Evolutionary conservation across 2,888 invertebrate species (phyloP).

Genomic region (Chouioia cunea): DNA sequence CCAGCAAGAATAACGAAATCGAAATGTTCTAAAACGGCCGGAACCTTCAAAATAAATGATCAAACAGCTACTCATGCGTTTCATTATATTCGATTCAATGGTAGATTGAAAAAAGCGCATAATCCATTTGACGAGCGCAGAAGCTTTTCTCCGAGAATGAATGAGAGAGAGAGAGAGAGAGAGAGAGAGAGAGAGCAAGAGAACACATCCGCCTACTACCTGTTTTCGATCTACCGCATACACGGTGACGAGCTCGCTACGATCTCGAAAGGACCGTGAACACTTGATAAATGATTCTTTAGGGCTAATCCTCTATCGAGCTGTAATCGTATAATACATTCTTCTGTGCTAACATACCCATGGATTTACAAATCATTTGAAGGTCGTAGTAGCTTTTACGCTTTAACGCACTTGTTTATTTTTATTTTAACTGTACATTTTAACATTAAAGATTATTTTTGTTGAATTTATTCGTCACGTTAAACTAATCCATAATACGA

Average conservation of each 20-base stretch:
- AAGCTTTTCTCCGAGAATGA: neutral
- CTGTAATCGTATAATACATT: too few species aligned
- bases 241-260: slow-evolving; percentile 60
- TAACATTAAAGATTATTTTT: too few species aligned
- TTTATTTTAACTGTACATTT: slow-evolving; percentile 4
- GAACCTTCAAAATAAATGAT: neutral
- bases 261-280: slow-evolving; percentile 58
- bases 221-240: slow-evolving; percentile 61
- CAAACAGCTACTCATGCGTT: slow-evolving; percentile 46
- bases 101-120: slow-evolving; percentile 1
- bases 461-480: too few species aligned
- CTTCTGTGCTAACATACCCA: neutral
- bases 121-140: neutral
- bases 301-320: neutral
- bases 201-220: slow-evolving; percentile 49
- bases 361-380: slow-evolving; percentile 23
- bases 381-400: slow-evolving; percentile 1
- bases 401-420: slow-evolving; percentile 6
- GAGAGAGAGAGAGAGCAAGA: neutral
- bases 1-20: slow-evolving; percentile 47
- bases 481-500: too few species aligned
- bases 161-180: neutral
- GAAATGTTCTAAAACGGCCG: slow-evolving; percentile 22
- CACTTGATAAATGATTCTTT: slow-evolving; percentile 63
- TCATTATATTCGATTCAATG: slow-evolving; percentile 53